Evolutionary conservation across 2,113 vertebrate genomes (phyloP), one percentile per base, ranked within the genome.

Genomic region (Camelus dromedarius): DNA sequence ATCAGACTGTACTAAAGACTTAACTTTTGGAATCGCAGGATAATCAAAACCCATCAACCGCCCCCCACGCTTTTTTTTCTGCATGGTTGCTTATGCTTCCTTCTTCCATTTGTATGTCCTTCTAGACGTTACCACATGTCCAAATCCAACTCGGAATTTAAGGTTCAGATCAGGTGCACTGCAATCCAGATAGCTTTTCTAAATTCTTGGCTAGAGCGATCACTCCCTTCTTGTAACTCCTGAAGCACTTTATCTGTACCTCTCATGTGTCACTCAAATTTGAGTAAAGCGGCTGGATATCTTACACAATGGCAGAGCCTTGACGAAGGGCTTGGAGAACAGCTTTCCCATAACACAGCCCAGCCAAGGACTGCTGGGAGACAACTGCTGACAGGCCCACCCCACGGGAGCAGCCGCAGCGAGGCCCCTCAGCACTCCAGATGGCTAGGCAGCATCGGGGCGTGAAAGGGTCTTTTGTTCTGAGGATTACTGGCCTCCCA

Each of bases 1-100:
- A 52, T 60, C 11, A 73, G 38, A 92, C 16, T 92, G 22, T 60
- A 24, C 67, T 89, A 85, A 76, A 85, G 72, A 88, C 83, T 84
- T 62, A 82, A 77, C 42, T 84, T 86, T 70, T 54, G 32, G 32
- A 83, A 26, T n/a, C 35, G 73, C 8, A 81, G 26, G 84, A 50
- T 75, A 94, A 70, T 42, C 13, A 64, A 79, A 84, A 69, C 16
- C 28, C 6, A 46, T n/a, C 48, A n/a, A 16, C 48, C 60, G 11
- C 60, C 13, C 12, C 19, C 3, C 46, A 15, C 8, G 54, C n/a
- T 13, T 58, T 15, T 26, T 48, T 56, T 82, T 35, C 6, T 2
- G 7, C 30, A 6, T 79, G 28, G 52, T 93, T 86, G 50, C 19
- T 91, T 22, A 19, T 52, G 2, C 5, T 42, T 66, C 67, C 18